Percentiles rank a stretch among this genome's conserved stretches.
These are phyloP conservation scores for Macaca fascicularis DNA, from an alignment of 2,113 vertebrate genomes.

Conservation along the genomic window DNA sequence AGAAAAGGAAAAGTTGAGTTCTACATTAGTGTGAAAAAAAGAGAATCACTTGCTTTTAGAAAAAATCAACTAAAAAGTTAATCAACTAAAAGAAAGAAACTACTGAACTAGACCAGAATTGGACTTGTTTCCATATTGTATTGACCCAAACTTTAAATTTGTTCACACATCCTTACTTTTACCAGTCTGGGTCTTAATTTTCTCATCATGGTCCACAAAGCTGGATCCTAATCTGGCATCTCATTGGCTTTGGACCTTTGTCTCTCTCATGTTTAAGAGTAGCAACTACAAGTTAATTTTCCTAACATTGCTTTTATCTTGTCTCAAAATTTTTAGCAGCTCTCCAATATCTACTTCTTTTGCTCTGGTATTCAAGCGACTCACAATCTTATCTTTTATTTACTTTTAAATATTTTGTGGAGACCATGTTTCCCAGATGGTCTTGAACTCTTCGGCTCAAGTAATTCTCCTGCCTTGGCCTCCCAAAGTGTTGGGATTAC, in stretches of 20 bases:
- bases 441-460: too few relatives aligned
- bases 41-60: neutral
- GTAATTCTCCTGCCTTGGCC: too few relatives aligned
- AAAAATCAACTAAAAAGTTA: neutral
- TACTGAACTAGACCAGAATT: neutral
- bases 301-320: neutral
- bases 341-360: neutral
- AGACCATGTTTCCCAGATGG: too few relatives aligned
- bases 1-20: neutral
- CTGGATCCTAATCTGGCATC: neutral
- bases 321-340: neutral
- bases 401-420: too few relatives aligned
- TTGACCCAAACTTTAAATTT: neutral
- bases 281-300: neutral
- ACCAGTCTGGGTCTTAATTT: neutral
- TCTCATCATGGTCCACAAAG: neutral
- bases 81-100: slow-evolving; percentile 12
- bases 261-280: neutral
- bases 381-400: neutral
- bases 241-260: neutral
- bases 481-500: too few relatives aligned
- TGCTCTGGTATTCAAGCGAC: neutral
- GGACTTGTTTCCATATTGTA: neutral
- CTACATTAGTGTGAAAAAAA: neutral
- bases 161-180: neutral